Base-by-base conservation (phyloP, 2,888 invertebrate genomes). In the Dexiosoma caninum region DNA sequence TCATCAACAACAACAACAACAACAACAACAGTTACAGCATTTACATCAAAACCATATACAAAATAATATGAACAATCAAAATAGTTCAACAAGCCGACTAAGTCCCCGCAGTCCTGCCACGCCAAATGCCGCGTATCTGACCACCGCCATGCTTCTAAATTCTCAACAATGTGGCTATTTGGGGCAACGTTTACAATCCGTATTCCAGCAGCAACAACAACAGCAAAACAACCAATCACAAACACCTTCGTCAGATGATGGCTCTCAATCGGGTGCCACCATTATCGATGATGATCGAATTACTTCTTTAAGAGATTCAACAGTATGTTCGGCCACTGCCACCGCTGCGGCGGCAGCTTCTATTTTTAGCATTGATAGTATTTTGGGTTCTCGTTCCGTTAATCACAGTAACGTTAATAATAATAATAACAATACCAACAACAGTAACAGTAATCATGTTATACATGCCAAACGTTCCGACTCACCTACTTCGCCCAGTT, bases 291-390 rank as follows among this genome's bases (percentile, higher is more conserved):
- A 88, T 53, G 89, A 90, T 23, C 85, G 88, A 8, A 79, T 85
- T 23, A 51, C 72, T 2, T 42, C 76, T 0, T 51, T 78, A 35
- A 80, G 83, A 46, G 70, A 81, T 3, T 37, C 76, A 14, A 37
- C 53, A 60, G 62, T 57, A 55, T 30, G 49, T 69, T 40, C 79
- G 60, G 77, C 74, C 27, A 84, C 86, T 9, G 85, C 88, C 7
- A 91, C 93, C 86, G 87, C 87, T 0, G 86, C 89, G 1, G 91
- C 93, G 86, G 91, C 92, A 0, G 91, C 92, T 21, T 94, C 94
- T 5, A 92, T 95, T 81, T 96, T 96, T 90, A 96, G 96, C 85
- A 96, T 96, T 87, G 96, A 96, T 90, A 96, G 95, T 91, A 95
- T 96, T 85, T 91, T 96, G 89, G 84, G 84, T 57, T 95, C 95